Conservation (phyloP, 2,797 vertebrate species). For the Poeciliopsis paucimaculata region DNA sequence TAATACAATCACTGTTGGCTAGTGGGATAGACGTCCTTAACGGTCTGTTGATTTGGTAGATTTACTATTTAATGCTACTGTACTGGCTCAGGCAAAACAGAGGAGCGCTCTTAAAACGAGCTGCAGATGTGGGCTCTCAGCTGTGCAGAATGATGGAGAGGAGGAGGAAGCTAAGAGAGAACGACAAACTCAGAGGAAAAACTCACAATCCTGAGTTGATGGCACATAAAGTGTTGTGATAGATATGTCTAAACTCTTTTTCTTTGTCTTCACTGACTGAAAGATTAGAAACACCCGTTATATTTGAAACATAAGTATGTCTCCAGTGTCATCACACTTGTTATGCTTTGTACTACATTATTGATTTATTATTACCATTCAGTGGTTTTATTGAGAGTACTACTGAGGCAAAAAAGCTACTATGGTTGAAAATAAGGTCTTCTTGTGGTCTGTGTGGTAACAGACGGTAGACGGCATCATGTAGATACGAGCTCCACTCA, state of each 20-base stretch:
- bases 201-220: conserved; percentile 47
- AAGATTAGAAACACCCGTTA: background rate
- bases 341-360: background rate
- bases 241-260: conserved; percentile 32
- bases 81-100: conserved; percentile 69
- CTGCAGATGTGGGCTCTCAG: conserved; percentile 76
- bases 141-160: conserved; percentile 58
- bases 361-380: conserved; percentile 29
- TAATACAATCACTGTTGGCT: conserved; percentile 35
- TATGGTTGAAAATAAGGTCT: conserved; percentile 38
- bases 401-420: conserved; percentile 16
- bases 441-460: conserved; percentile 58
- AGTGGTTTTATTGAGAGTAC: conserved; percentile 35
- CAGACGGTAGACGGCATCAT: conserved; percentile 46
- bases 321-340: background rate
- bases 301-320: background rate
- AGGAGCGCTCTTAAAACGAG: conserved; percentile 70
- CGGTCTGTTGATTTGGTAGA: conserved; percentile 55
- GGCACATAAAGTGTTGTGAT: conserved; percentile 45
- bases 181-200: conserved; percentile 5
- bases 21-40: conserved; percentile 45
- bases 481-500: conserved; percentile 57
- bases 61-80: conserved; percentile 78
- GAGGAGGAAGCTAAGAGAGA: conserved; percentile 17
- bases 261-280: conserved; percentile 30